phyloP scores from a whole-genome alignment of 2,888 invertebrate genomes.

The Ennomos quercinarius region DNA sequence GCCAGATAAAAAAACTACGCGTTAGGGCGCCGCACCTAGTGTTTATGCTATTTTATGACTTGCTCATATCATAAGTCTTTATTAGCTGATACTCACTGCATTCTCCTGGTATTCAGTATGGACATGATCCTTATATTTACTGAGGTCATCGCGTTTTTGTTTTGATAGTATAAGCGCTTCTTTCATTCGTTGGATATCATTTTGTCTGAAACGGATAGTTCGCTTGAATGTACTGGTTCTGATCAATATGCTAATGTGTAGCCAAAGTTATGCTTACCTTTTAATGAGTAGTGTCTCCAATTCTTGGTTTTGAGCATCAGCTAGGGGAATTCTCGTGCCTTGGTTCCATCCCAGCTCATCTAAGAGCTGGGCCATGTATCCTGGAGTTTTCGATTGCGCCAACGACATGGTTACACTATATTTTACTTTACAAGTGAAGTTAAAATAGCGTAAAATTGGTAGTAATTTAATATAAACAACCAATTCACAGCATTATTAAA shows the following conservation, averaged over 20 bases:
- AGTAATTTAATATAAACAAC: too few relatives aligned
- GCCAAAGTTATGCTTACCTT: slow-evolving; percentile 54
- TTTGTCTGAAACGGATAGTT: slow-evolving; percentile 63
- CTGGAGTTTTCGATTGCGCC: slow-evolving; percentile 58
- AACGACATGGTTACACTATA: slow-evolving; percentile 49
- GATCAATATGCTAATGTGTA: neutral
- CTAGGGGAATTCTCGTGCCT: slow-evolving; percentile 92
- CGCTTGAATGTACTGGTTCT: too few relatives aligned
- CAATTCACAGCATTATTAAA: too few relatives aligned
- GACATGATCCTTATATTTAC: slow-evolving; percentile 74
- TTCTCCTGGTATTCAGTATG: slow-evolving; percentile 80
- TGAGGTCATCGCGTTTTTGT: slow-evolving; percentile 72
- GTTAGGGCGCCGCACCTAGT: neutral
- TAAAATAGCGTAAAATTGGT: too few relatives aligned
- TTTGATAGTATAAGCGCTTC: slow-evolving; percentile 68
- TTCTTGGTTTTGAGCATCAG: slow-evolving; percentile 89
- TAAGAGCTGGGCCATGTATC: slow-evolving; percentile 87
- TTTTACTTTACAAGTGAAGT: too few relatives aligned
- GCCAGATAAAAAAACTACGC: too few relatives aligned
- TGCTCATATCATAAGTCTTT: neutral
- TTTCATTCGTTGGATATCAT: slow-evolving; percentile 74
- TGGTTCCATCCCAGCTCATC: slow-evolving; percentile 90
- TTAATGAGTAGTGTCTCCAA: slow-evolving; percentile 68
- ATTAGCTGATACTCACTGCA: slow-evolving; percentile 60
- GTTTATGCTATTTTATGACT: neutral